Base-by-base conservation (phyloP, 1,140 invertebrate genomes). In the Penaeus vannamei region DNA sequence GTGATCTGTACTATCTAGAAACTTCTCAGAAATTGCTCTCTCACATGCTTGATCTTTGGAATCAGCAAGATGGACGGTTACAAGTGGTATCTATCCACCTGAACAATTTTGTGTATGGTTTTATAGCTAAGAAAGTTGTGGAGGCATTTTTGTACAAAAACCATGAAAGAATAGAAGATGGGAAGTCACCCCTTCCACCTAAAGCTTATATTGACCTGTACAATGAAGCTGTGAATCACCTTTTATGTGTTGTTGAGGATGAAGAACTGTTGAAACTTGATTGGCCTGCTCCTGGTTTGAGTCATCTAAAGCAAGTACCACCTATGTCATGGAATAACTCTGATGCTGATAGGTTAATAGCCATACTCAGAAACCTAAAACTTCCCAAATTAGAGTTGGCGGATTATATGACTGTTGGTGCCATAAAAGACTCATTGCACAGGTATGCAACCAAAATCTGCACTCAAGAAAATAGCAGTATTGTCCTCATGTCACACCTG, bases 241-340 rank as follows among this genome's bases (percentile, higher is more conserved):
- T 89, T 32, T 42, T 89, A 19, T 12, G 4, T 22, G 83, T 79
- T 20, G 23, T 89, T 36, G 20, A 60, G 5, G 83, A 89, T 53
- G 60, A 89, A 23, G 66, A 77, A 4, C 59, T 89, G 20, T 12
- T 61, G 7, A 59, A 12, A 0, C 60, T 89, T 42, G 82, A 84
- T 32, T 89, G 87, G 87, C 87, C 87, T n/a, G 82, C 87, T 17
- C 82, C 87, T 76, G 87, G 84, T 59, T 17, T 89, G 76, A 62
- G 60, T 53, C 69, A 79, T 59, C 29, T 89, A 69, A 46, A 46
- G 17, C 87, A 89, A 42, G 46, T 80, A 17, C 87, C 82, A 17
- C 87, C 87, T 23, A 23, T 61, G n/a, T 61, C 87, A 20, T 89
- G 87, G 87, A 89, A 89, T 64, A 84, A 46, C 61, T 53, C 29